These are phyloP conservation scores for Centroberyx gerrardi DNA, from an alignment of 2,797 vertebrate genomes.

Conservation along the genomic window DNA sequence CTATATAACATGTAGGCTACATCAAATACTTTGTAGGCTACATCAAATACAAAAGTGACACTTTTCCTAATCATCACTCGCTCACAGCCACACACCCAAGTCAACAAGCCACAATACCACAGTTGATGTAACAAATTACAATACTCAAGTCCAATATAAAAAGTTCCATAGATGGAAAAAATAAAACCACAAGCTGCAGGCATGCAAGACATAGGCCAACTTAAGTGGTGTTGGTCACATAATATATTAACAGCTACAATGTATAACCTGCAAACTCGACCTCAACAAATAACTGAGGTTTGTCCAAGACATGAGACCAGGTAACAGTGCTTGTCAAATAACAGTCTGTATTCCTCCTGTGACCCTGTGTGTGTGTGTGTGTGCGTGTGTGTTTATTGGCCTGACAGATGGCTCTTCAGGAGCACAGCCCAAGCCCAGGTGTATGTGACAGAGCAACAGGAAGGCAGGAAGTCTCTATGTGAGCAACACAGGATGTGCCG, in stretches of 20 bases:
- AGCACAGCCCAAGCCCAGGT: conserved; percentile 75
- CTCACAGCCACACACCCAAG: not conserved
- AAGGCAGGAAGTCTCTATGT: conserved; percentile 77
- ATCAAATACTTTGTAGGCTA: not conserved
- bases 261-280: not conserved
- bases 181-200: not conserved
- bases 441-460: conserved; percentile 76
- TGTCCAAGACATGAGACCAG: not conserved
- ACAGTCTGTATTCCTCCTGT: not conserved
- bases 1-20: not conserved
- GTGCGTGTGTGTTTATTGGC: conserved; percentile 12
- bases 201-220: not conserved
- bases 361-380: conserved; percentile 4
- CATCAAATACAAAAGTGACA: not conserved
- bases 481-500: conserved; percentile 79
- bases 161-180: not conserved
- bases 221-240: not conserved
- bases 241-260: not conserved
- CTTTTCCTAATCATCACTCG: conserved; percentile 1
- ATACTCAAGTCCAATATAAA: not conserved
- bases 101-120: conserved; percentile 13
- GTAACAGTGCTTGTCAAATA: conserved; percentile 5
- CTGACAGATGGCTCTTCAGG: conserved; percentile 72
- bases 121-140: conserved; percentile 6
- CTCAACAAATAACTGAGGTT: not conserved